phyloP scores from a whole-genome alignment of 2,888 invertebrate species.

The Drosophila aldrichi region DNA sequence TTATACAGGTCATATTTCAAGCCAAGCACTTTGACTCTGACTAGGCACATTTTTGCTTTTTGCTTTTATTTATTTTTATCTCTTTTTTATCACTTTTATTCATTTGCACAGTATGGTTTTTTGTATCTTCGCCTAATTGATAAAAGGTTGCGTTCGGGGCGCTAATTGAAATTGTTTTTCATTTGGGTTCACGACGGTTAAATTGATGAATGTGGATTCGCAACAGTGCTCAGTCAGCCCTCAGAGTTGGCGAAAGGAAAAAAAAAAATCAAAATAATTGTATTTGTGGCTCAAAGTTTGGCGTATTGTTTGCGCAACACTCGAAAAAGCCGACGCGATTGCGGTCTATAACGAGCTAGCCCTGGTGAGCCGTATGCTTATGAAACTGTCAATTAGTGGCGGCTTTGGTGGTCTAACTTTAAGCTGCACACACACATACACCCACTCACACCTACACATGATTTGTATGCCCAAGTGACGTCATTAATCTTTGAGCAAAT shows the following conservation, averaged over 20 bases:
- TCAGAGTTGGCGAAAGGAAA: constrained; percentile 11
- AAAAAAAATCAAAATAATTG: constrained; percentile 40
- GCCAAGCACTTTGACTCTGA: neutral
- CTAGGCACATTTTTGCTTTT: neutral
- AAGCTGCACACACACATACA: constrained; percentile 33
- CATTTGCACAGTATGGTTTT: neutral
- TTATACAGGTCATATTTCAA: neutral
- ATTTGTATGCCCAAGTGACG: constrained; percentile 39
- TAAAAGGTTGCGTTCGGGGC: constrained; percentile 41
- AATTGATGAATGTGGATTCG: constrained; percentile 54
- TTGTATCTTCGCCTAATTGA: constrained; percentile 54
- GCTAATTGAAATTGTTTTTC: constrained; percentile 65
- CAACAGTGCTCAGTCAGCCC: constrained; percentile 12
- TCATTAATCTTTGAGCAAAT: constrained; percentile 43
- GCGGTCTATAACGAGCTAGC: constrained; percentile 64
- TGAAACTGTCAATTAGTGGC: constrained; percentile 80
- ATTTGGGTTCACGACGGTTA: constrained; percentile 5
- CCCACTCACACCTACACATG: neutral
- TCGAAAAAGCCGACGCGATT: constrained; percentile 42
- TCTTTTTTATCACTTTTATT: neutral
- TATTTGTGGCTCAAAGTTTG: constrained; percentile 44
- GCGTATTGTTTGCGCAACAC: constrained; percentile 73
- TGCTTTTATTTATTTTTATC: no score
- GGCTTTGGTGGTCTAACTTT: constrained; percentile 58
- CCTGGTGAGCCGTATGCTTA: constrained; percentile 42